Evolutionary conservation across 2,888 invertebrate genomes (phyloP).

Genomic region (Melinaea marsaeus): DNA sequence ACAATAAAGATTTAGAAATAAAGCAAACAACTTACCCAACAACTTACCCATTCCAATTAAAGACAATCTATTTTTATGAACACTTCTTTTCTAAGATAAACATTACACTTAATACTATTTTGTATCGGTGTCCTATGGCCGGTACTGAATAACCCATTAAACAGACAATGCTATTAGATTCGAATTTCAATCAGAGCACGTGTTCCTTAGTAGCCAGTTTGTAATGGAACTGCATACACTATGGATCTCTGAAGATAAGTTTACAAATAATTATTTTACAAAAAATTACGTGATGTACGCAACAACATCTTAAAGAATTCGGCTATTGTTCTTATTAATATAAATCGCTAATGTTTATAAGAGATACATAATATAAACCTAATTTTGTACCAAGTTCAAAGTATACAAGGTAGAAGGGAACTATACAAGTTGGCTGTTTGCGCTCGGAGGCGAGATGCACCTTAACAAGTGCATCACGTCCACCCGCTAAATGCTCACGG

Average conservation of each 20-base stretch:
- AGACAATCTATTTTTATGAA: too few species aligned
- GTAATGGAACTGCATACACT: constrained; percentile 33
- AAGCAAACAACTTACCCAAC: too few species aligned
- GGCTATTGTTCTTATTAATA: too few species aligned
- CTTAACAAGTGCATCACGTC: constrained; percentile 47
- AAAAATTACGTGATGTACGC: neutral
- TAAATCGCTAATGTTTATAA: too few species aligned
- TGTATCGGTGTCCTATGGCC: constrained; percentile 7
- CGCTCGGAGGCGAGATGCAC: constrained; percentile 51
- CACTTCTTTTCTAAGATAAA: too few species aligned
- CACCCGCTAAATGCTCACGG: constrained; percentile 42
- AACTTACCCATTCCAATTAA: too few species aligned
- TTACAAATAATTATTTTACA: constrained; percentile 6
- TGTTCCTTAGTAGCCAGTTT: constrained; percentile 49
- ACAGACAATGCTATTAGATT: constrained; percentile 67
- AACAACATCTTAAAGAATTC: too few species aligned
- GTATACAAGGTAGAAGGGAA: constrained; percentile 32
- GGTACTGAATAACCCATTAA: constrained; percentile 32
- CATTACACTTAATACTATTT: too few species aligned
- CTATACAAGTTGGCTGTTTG: constrained; percentile 60
- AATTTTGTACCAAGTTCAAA: constrained; percentile 34
- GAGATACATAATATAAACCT: constrained; percentile 11
- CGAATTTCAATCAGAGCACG: constrained; percentile 59
- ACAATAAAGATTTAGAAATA: too few species aligned
- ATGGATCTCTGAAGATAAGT: constrained; percentile 29